phyloP scores from a whole-genome alignment of 2,113 vertebrate species.

The Pelodiscus sinensis region DNA sequence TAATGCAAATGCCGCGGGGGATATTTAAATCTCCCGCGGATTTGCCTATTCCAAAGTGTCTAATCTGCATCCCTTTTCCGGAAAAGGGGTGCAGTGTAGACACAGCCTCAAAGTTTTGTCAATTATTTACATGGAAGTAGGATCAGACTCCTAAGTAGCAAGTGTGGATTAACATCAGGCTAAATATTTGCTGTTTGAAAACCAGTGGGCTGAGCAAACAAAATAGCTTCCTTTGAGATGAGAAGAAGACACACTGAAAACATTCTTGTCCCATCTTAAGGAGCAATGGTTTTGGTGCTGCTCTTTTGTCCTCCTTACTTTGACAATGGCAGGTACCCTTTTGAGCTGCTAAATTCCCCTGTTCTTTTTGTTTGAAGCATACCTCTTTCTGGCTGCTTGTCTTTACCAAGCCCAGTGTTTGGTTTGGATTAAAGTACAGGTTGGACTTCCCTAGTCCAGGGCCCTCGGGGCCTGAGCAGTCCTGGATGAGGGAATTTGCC shows the following conservation, averaged over 20 bases:
- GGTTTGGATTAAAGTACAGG: neutral
- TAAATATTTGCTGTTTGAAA: neutral
- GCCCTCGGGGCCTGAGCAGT: too few species aligned
- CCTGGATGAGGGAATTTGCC: too few species aligned
- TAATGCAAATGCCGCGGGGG: too few species aligned
- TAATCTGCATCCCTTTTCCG: too few species aligned
- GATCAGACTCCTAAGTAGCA: neutral
- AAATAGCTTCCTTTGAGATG: neutral
- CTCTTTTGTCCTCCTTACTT: neutral
- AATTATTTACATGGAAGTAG: neutral
- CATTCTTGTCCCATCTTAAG: neutral
- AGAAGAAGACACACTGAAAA: neutral
- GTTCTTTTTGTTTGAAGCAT: neutral
- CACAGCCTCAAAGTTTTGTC: neutral
- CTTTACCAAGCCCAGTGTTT: neutral
- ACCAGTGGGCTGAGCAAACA: neutral
- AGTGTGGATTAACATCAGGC: neutral
- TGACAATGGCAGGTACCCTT: neutral
- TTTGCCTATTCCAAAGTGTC: too few species aligned
- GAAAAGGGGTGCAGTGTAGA: too few species aligned
- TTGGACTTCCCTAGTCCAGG: too few species aligned
- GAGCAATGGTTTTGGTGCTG: neutral
- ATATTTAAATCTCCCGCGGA: too few species aligned
- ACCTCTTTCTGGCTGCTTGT: neutral
- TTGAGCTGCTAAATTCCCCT: neutral